Evolutionary conservation across 1,140 invertebrate species (phyloP).

Genomic region (Drosophila hydei): DNA sequence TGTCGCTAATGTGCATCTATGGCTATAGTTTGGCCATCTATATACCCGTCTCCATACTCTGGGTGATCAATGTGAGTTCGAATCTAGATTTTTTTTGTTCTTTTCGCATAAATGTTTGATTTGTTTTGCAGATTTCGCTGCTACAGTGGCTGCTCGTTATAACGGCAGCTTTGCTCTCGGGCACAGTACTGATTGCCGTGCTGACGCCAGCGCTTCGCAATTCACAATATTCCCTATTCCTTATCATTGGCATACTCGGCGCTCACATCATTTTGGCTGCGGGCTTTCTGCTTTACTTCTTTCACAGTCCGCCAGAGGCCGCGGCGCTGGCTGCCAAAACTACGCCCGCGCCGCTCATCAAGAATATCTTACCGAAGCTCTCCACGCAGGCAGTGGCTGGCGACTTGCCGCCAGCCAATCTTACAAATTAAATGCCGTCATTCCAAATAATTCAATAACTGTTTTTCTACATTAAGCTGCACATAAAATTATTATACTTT

Average conservation of each 20-base stretch:
- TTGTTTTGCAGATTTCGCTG: conserved; percentile 88
- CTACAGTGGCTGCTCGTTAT: conserved; percentile 95
- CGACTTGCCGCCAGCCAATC: conserved; percentile 29
- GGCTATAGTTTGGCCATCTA: conserved; percentile 98
- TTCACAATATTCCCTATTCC: conserved; percentile 88
- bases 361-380: conserved; percentile 23
- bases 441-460: conserved; percentile 20
- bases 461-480: conserved; percentile 49
- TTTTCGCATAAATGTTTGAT: too few relatives aligned
- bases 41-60: conserved; percentile 96
- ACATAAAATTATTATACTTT: background rate
- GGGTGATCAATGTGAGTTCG: conserved; percentile 88
- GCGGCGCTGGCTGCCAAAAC: background rate
- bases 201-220: conserved; percentile 90
- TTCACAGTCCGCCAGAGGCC: conserved; percentile 81
- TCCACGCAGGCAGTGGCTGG: conserved; percentile 24
- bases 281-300: conserved; percentile 93
- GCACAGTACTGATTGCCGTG: conserved; percentile 92
- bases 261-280: conserved; percentile 92
- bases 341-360: background rate
- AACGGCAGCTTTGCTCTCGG: conserved; percentile 91
- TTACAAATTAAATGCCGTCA: conserved; percentile 51
- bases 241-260: conserved; percentile 88
- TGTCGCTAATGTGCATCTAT: conserved; percentile 95
- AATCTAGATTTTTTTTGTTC: background rate